Evolutionary conservation across 2,113 vertebrate species (phyloP).

Genomic region (Geococcyx californianus): DNA sequence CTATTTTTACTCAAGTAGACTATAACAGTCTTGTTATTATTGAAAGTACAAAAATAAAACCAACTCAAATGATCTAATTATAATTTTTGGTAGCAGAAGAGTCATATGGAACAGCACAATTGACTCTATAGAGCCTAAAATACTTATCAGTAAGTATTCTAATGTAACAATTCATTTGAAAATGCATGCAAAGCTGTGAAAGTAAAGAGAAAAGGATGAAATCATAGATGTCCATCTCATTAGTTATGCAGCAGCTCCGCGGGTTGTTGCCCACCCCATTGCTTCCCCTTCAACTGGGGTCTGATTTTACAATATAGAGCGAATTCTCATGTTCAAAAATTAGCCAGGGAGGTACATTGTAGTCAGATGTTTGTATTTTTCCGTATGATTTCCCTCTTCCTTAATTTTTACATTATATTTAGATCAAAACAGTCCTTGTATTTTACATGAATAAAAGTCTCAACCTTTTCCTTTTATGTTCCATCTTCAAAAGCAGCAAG

Average conservation of each 20-base stretch:
- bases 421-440: conserved; percentile 13
- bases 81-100: neutral
- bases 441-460: conserved; percentile 15
- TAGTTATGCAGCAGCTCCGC: neutral
- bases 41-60: conserved; percentile 29
- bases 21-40: neutral
- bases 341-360: neutral
- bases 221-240: neutral
- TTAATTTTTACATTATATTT: neutral
- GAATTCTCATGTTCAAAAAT: neutral
- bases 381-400: neutral
- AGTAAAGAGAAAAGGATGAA: neutral
- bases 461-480: neutral
- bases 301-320: neutral
- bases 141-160: neutral
- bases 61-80: neutral
- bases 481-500: neutral
- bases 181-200: neutral
- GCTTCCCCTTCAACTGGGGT: neutral
- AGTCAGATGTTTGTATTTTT: neutral
- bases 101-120: neutral
- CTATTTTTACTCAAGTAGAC: conserved; percentile 2
- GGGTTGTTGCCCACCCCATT: neutral
- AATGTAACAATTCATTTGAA: neutral
- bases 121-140: neutral